Evolutionary conservation across 1,140 invertebrate genomes (phyloP).

Genomic region (Eriosoma lanigerum): DNA sequence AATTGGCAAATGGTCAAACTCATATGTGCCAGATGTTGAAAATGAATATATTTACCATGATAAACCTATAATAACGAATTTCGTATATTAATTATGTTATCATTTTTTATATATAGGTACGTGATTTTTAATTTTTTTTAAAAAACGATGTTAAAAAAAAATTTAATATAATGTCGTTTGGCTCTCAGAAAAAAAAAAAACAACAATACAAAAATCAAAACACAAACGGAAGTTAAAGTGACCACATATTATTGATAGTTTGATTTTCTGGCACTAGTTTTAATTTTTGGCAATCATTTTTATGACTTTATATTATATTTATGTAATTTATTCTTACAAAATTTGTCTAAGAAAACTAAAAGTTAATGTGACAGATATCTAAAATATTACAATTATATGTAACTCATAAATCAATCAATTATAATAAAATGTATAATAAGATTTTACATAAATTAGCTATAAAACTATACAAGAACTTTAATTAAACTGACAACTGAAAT

Average conservation of each 20-base stretch:
- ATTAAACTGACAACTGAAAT: too few species aligned
- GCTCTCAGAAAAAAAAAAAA: background rate
- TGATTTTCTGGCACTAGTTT: background rate
- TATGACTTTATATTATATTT: conserved; percentile 14
- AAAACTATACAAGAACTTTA: too few species aligned
- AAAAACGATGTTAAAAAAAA: background rate
- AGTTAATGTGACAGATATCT: background rate
- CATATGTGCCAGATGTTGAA: conserved; percentile 33
- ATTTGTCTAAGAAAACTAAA: conserved; percentile 1
- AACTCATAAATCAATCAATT: too few species aligned
- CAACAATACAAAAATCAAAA: background rate
- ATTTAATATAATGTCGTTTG: background rate
- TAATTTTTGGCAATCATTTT: conserved; percentile 30
- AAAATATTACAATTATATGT: background rate
- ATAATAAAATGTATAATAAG: too few species aligned
- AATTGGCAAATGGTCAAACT: conserved; percentile 44
- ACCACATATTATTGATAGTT: conserved; percentile 23
- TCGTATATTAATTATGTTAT: conserved; percentile 22
- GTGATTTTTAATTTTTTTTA: too few species aligned
- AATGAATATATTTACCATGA: conserved; percentile 20
- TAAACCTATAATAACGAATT: conserved; percentile 32
- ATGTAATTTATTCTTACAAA: conserved; percentile 26
- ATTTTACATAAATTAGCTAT: too few species aligned
- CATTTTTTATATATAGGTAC: too few species aligned
- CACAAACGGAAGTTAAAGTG: background rate